Evolutionary conservation across 2,113 vertebrate species (phyloP).

Genomic region (Oreochromis tanganicae): DNA sequence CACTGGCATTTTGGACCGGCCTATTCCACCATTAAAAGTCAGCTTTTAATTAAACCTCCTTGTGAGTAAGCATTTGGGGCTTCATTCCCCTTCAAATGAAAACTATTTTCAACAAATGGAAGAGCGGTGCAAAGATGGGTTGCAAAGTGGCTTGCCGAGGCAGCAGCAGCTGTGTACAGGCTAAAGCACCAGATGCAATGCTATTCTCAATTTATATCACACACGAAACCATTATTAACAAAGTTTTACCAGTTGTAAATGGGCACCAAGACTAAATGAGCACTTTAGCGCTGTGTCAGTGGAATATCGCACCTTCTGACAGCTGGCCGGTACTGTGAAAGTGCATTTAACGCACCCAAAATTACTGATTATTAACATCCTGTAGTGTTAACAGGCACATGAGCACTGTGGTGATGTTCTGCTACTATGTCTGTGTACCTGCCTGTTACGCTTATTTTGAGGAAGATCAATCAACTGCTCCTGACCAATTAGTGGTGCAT

Average conservation of each 20-base stretch:
- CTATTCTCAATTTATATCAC: background rate
- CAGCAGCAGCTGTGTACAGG: background rate
- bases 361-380: background rate
- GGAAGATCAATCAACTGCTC: background rate
- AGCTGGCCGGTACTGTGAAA: background rate
- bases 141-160: background rate
- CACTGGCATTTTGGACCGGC: rapidly evolving
- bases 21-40: background rate
- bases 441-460: background rate
- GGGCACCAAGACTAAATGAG: background rate
- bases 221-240: background rate
- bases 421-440: background rate
- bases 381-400: background rate
- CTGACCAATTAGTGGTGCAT: background rate
- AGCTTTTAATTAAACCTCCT: background rate
- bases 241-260: background rate
- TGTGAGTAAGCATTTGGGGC: background rate
- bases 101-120: background rate
- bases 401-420: background rate
- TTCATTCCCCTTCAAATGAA: background rate
- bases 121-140: background rate
- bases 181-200: background rate
- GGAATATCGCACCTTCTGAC: background rate
- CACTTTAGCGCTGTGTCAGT: background rate
- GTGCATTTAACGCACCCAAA: background rate